Evolutionary conservation across 2,888 invertebrate genomes (phyloP).

Genomic region (Hemithea aestivaria): DNA sequence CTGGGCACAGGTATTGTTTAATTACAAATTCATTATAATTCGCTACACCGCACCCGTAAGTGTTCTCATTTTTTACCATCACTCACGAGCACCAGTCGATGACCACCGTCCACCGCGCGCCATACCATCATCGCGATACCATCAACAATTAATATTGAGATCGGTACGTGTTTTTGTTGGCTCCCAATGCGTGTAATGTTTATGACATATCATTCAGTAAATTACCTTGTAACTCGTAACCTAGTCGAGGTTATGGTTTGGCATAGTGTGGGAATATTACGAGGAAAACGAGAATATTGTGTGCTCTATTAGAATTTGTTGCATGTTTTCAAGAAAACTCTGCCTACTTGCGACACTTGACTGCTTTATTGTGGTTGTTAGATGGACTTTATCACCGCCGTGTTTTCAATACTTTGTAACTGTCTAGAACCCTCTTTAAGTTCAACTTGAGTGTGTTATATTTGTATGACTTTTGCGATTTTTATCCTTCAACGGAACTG

Average conservation of each 20-base stretch:
- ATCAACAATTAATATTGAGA: constrained; percentile 61
- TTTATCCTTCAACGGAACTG: too few relatives aligned
- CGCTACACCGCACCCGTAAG: background rate
- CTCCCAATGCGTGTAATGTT: constrained; percentile 42
- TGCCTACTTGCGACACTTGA: too few relatives aligned
- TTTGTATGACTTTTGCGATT: too few relatives aligned
- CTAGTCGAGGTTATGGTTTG: constrained; percentile 9
- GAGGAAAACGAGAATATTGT: constrained; percentile 11
- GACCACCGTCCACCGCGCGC: too few relatives aligned
- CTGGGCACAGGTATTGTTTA: too few relatives aligned
- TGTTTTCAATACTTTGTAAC: too few relatives aligned
- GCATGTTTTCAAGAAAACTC: too few relatives aligned
- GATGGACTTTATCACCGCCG: too few relatives aligned
- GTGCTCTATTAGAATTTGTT: background rate
- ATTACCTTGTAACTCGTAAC: constrained; percentile 14
- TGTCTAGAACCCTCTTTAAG: too few relatives aligned
- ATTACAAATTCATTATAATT: too few relatives aligned
- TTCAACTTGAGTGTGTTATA: too few relatives aligned
- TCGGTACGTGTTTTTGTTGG: constrained; percentile 48
- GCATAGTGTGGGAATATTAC: constrained; percentile 11
- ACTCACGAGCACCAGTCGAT: constrained; percentile 26
- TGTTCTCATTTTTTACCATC: constrained; percentile 10
- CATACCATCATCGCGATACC: constrained; percentile 58
- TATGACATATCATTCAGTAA: constrained; percentile 43
- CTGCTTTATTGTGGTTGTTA: too few relatives aligned